A percentile compares a stretch with the other conserved stretches of the same genome.
These are phyloP conservation scores for Augochlora pura DNA, from an alignment of 1,140 invertebrate genomes.

Conservation along the genomic window DNA sequence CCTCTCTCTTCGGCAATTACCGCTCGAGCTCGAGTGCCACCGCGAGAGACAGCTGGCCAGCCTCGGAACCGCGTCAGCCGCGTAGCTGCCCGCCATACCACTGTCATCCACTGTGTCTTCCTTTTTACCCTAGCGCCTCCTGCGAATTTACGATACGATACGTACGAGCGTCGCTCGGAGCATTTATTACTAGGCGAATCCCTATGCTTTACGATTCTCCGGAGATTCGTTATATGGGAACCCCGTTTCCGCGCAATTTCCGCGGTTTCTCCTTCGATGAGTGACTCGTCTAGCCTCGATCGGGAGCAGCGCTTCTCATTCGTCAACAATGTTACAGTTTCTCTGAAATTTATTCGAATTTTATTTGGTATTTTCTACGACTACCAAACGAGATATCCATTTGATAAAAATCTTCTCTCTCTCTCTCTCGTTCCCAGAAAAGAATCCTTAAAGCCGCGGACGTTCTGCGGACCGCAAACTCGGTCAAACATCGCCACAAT, in stretches of 20 bases:
- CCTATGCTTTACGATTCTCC: slow-evolving; percentile 2
- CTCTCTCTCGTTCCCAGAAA: no score
- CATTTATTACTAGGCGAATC: slow-evolving; percentile 34
- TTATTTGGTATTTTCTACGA: no score
- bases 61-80: slow-evolving; percentile 43
- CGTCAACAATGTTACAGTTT: no score
- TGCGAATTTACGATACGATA: slow-evolving; percentile 49
- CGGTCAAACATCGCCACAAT: no score
- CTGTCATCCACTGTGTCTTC: slow-evolving; percentile 48
- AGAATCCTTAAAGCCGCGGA: no score
- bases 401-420: no score
- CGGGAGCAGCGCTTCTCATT: no score
- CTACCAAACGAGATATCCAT: no score
- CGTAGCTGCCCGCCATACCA: slow-evolving; percentile 12
- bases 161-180: background rate
- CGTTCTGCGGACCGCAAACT: no score
- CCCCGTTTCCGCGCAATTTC: background rate
- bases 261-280: no score
- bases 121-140: slow-evolving; percentile 12
- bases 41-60: slow-evolving; percentile 69
- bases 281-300: no score
- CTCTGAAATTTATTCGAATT: no score
- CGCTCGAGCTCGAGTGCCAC: slow-evolving; percentile 64
- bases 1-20: slow-evolving; percentile 70
- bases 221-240: background rate